phyloP scores from a whole-genome alignment of 2,888 invertebrate species.

The Uropetala carovei region DNA sequence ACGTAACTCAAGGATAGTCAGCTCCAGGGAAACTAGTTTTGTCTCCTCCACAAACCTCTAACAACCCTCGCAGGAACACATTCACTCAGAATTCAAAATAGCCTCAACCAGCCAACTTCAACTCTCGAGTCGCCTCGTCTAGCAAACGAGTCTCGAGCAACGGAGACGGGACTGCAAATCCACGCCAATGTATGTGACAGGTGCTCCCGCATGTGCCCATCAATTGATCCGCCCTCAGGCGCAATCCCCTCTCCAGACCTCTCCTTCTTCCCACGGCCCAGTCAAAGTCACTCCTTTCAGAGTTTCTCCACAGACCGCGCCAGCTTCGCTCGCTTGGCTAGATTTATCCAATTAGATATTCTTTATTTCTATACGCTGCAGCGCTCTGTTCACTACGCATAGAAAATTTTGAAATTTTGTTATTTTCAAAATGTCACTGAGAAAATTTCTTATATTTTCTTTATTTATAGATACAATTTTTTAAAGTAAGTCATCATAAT shows the following conservation, averaged over 20 bases:
- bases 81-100: slow-evolving; percentile 61
- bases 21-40: background rate
- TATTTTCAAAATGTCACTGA: too few species aligned
- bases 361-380: too few species aligned
- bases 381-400: too few species aligned
- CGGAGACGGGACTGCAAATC: slow-evolving; percentile 53
- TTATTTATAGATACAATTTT: too few species aligned
- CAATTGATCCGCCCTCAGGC: slow-evolving; percentile 53
- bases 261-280: background rate
- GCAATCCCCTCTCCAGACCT: background rate
- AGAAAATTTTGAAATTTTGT: too few species aligned
- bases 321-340: too few species aligned
- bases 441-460: too few species aligned
- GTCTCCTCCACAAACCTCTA: slow-evolving; percentile 7
- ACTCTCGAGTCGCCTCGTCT: slow-evolving; percentile 3
- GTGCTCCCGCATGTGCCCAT: slow-evolving; percentile 47
- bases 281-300: background rate
- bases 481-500: too few species aligned
- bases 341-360: too few species aligned
- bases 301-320: background rate
- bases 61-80: slow-evolving; percentile 40
- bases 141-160: slow-evolving; percentile 49
- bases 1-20: background rate
- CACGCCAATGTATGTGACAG: slow-evolving; percentile 59
- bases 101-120: slow-evolving; percentile 21